phyloP scores from a whole-genome alignment of 2,797 vertebrate genomes.

The Enteromius argenteus region DNA sequence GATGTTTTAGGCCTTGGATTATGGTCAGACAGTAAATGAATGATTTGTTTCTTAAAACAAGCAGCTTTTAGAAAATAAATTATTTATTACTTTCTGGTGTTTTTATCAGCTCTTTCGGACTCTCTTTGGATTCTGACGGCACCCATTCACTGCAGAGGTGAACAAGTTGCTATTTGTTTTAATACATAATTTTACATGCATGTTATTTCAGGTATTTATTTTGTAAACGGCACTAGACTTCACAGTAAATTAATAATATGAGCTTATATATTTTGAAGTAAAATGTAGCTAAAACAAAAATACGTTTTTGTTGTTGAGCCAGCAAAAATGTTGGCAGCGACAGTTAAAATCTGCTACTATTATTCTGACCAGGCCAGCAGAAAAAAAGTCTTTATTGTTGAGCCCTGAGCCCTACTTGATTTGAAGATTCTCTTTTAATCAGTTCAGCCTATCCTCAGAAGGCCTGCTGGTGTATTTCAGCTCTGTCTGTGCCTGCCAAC shows the following conservation, averaged over 20 bases:
- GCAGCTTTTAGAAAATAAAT: neutral
- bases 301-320: neutral
- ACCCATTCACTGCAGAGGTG: neutral
- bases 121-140: neutral
- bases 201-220: neutral
- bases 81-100: neutral
- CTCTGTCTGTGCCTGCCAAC: constrained; percentile 38
- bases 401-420: constrained; percentile 22
- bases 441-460: constrained; percentile 42
- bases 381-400: constrained; percentile 8
- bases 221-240: neutral
- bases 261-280: neutral
- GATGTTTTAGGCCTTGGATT: no score
- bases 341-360: neutral
- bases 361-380: neutral
- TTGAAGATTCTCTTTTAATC: constrained; percentile 40
- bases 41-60: neutral
- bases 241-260: neutral
- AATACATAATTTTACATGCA: neutral
- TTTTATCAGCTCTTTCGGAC: neutral
- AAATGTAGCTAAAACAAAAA: neutral
- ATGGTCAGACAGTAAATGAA: no score
- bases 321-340: neutral
- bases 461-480: constrained; percentile 16
- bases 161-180: neutral